Conservation (phyloP, 2,113 vertebrate genomes). For the Phycodurus eques region DNA sequence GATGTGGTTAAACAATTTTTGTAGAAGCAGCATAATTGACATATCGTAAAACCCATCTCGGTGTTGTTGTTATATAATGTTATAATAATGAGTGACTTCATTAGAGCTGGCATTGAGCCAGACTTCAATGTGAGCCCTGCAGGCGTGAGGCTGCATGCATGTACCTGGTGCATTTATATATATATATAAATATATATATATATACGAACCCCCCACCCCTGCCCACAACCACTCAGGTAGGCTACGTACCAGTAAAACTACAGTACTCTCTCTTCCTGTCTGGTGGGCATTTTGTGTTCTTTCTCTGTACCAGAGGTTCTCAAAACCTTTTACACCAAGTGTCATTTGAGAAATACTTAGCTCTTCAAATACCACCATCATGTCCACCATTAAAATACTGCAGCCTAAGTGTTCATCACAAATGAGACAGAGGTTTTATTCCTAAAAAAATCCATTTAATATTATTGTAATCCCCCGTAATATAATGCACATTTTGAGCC, state of each 20-base stretch:
- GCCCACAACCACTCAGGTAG: background rate
- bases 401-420: no score
- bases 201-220: no score
- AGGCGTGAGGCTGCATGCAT: constrained; percentile 48
- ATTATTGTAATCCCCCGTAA: no score
- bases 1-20: constrained; percentile 33
- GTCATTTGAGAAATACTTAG: no score
- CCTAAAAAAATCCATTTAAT: background rate
- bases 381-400: no score
- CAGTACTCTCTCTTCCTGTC: background rate
- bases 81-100: constrained; percentile 44
- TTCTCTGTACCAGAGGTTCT: background rate
- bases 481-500: no score
- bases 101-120: constrained; percentile 35
- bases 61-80: constrained; percentile 55
- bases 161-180: constrained; percentile 51
- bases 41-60: constrained; percentile 41
- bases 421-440: background rate
- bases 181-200: no score
- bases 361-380: no score
- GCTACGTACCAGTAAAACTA: background rate
- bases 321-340: background rate
- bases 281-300: background rate
- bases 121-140: constrained; percentile 59
- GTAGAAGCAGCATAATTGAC: constrained; percentile 32